Evolutionary conservation across 2,797 vertebrate genomes (phyloP).

Genomic region (Salarias fasciatus): DNA sequence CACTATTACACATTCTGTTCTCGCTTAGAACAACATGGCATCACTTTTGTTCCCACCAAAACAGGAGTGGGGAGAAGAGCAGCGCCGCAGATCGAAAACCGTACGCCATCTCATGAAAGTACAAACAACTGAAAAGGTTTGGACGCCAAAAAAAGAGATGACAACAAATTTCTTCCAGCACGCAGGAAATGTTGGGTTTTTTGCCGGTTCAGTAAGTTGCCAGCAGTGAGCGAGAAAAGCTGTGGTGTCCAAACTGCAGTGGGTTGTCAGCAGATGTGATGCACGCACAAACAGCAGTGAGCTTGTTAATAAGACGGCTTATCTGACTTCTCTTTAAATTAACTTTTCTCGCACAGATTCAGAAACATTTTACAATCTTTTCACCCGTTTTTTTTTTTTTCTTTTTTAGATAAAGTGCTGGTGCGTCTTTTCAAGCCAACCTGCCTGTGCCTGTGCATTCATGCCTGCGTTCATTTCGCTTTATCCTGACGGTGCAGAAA

Average conservation of each 20-base stretch:
- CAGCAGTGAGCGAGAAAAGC: constrained; percentile 17
- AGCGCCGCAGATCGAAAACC: constrained; percentile 19
- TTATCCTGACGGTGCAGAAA: constrained; percentile 3
- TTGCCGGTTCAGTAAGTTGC: constrained; percentile 29
- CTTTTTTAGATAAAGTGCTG: constrained; percentile 2
- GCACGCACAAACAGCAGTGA: constrained; percentile 49
- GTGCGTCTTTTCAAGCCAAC: constrained; percentile 1
- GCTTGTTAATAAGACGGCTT: constrained; percentile 35
- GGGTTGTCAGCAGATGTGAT: constrained; percentile 52
- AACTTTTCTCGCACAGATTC: constrained; percentile 15
- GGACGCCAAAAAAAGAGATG: background rate
- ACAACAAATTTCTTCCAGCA: constrained; percentile 10
- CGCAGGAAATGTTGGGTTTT: constrained; percentile 26
- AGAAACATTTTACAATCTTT: background rate
- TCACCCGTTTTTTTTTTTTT: too few species aligned
- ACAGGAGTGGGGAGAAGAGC: constrained; percentile 31
- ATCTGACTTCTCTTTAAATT: constrained; percentile 24
- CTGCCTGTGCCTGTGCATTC: constrained; percentile 4
- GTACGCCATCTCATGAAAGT: constrained; percentile 23
- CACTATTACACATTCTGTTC: constrained; percentile 48
- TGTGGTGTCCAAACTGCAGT: constrained; percentile 27
- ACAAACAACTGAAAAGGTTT: constrained; percentile 24
- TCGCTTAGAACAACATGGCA: constrained; percentile 52
- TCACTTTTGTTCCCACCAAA: constrained; percentile 48
- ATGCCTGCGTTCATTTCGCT: constrained; percentile 7